Conservation (phyloP, 2,888 invertebrate species). For the Chrysodeixis includens region DNA sequence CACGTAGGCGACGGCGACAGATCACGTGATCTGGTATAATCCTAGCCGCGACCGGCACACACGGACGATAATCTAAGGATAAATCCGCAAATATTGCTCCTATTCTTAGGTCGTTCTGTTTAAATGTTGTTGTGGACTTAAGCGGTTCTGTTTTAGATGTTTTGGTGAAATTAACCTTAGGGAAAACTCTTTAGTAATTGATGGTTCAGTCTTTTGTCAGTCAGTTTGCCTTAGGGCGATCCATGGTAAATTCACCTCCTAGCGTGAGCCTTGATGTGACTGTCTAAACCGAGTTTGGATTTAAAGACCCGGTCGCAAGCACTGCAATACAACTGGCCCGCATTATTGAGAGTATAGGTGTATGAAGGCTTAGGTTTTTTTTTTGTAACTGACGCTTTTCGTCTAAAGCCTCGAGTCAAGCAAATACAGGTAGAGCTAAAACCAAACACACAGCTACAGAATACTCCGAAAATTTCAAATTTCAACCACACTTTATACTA, state of each 20-base stretch:
- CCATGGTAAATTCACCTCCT: no score
- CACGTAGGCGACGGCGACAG: slow-evolving; percentile 79
- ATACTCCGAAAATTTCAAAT: slow-evolving; percentile 3
- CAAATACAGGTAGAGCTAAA: not conserved
- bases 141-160: slow-evolving; percentile 13
- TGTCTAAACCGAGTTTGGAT: no score
- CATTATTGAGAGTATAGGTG: no score
- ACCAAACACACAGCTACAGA: not conserved
- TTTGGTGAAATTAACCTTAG: not conserved
- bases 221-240: no score
- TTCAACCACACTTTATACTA: slow-evolving; percentile 8
- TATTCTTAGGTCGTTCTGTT: slow-evolving; percentile 45
- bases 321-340: no score
- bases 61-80: slow-evolving; percentile 78
- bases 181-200: no score
- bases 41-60: slow-evolving; percentile 74
- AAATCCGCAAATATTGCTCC: slow-evolving; percentile 75
- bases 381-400: no score
- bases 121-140: slow-evolving; percentile 29
- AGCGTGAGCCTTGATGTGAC: no score
- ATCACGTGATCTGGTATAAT: slow-evolving; percentile 80
- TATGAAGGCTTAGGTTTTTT: no score
- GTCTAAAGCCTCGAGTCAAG: no score
- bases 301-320: no score
- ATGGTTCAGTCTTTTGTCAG: no score